Percentiles rank a stretch among this genome's conserved stretches.
phyloP scores from a whole-genome alignment of 2,888 invertebrate genomes.

The Amiota communis region DNA sequence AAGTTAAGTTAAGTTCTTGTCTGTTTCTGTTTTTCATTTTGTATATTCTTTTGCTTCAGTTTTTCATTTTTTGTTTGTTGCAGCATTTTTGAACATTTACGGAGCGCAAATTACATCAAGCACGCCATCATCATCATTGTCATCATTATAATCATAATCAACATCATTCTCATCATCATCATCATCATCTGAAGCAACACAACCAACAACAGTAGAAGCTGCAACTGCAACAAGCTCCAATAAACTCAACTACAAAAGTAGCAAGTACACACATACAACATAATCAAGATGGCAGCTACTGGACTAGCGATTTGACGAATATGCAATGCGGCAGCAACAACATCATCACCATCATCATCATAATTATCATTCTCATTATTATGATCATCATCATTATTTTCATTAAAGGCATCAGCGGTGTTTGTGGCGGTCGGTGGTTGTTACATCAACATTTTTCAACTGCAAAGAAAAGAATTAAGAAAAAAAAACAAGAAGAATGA shows the following conservation, averaged over 20 bases:
- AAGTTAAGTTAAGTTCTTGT: background rate
- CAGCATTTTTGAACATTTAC: conserved; percentile 67
- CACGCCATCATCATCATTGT: conserved; percentile 66
- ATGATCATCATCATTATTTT: background rate
- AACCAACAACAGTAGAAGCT: conserved; percentile 43
- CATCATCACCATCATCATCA: background rate
- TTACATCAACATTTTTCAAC: background rate
- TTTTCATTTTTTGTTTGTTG: conserved; percentile 24
- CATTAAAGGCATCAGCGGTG: conserved; percentile 26
- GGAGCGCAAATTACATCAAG: conserved; percentile 71
- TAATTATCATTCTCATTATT: no score
- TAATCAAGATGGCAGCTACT: conserved; percentile 64
- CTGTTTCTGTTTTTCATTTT: background rate
- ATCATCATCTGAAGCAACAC: conserved; percentile 44
- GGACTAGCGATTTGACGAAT: conserved; percentile 57
- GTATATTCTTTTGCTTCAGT: conserved; percentile 48
- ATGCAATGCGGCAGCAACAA: conserved; percentile 51
- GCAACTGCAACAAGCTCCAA: conserved; percentile 41
- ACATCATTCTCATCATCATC: conserved; percentile 32
- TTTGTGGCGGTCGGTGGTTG: conserved; percentile 28
- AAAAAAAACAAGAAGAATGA: conserved; percentile 51
- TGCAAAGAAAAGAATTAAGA: conserved; percentile 29
- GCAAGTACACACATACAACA: conserved; percentile 47
- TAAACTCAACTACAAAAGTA: conserved; percentile 42
- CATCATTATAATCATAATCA: no score